Conservation (phyloP, 2,797 vertebrate species). For the Pseudomugil tenellus region DNA sequence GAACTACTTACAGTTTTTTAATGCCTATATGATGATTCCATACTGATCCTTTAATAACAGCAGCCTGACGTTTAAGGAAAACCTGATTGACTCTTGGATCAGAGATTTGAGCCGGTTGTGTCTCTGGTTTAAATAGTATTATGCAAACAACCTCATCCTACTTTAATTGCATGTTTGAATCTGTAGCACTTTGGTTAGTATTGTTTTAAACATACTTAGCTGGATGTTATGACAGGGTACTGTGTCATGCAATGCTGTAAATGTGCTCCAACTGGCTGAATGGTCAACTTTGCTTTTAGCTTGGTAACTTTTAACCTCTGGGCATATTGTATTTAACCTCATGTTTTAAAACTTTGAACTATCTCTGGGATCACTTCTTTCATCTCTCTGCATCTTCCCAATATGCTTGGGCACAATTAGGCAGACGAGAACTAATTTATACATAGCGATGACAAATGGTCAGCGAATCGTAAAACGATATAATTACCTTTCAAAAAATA, state of each 20-base stretch:
- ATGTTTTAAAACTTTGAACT: conserved; percentile 61
- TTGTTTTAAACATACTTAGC: not conserved
- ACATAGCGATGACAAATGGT: conserved; percentile 80
- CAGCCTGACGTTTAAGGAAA: too few species aligned
- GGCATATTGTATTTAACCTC: conserved; percentile 52
- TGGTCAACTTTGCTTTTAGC: conserved; percentile 56
- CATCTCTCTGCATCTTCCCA: conserved; percentile 57
- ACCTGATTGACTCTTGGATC: too few species aligned
- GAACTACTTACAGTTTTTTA: too few species aligned
- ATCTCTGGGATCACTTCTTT: conserved; percentile 66
- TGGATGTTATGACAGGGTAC: not conserved
- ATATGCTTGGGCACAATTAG: conserved; percentile 77
- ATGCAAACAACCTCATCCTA: conserved; percentile 8
- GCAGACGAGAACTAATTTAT: conserved; percentile 79
- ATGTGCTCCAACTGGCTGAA: conserved; percentile 16
- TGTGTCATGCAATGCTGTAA: conserved; percentile 19
- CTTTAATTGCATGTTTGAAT: too few species aligned
- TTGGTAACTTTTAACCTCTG: conserved; percentile 10
- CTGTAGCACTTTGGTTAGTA: not conserved
- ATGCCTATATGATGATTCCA: too few species aligned
- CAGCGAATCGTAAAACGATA: conserved; percentile 82
- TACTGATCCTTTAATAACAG: too few species aligned
- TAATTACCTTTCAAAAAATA: conserved; percentile 87
- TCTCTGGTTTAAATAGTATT: conserved; percentile 17
- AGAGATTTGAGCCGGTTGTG: too few species aligned